These are phyloP conservation scores for Ibidorhyncha struthersii DNA, from an alignment of 2,113 vertebrate species.

Conservation along the genomic window DNA sequence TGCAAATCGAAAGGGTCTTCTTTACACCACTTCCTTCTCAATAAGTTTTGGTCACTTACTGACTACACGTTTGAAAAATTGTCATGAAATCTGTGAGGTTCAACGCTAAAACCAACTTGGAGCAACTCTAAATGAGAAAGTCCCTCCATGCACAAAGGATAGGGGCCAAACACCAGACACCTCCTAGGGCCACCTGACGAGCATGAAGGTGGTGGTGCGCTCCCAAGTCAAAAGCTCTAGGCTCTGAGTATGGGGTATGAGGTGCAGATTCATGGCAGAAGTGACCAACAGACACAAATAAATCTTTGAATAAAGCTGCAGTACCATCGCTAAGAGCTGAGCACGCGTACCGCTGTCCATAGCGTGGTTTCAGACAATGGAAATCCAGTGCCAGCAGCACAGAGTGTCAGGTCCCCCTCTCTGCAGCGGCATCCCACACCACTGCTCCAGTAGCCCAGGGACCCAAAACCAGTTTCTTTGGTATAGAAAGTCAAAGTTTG, in stretches of 20 bases:
- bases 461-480: not conserved
- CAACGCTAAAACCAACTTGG: not conserved
- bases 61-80: not conserved
- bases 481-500: not conserved
- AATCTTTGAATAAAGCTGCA: not conserved
- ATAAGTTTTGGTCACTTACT: not conserved
- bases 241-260: not conserved
- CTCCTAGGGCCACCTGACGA: not conserved
- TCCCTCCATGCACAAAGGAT: fast-evolving
- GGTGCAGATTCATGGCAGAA: fast-evolving
- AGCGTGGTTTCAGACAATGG: not conserved
- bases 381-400: not conserved
- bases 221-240: not conserved
- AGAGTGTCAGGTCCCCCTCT: fast-evolving
- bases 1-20: not conserved
- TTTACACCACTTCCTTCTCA: not conserved
- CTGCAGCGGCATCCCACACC: not conserved
- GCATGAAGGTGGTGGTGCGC: not conserved
- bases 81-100: not conserved
- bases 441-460: not conserved
- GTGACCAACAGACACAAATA: not conserved
- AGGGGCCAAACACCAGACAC: not conserved
- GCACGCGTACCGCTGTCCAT: fast-evolving
- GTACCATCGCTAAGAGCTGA: not conserved
- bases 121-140: not conserved